Evolutionary conservation across 2,888 invertebrate genomes (phyloP).

Genomic region (Spilosoma lubricipeda): DNA sequence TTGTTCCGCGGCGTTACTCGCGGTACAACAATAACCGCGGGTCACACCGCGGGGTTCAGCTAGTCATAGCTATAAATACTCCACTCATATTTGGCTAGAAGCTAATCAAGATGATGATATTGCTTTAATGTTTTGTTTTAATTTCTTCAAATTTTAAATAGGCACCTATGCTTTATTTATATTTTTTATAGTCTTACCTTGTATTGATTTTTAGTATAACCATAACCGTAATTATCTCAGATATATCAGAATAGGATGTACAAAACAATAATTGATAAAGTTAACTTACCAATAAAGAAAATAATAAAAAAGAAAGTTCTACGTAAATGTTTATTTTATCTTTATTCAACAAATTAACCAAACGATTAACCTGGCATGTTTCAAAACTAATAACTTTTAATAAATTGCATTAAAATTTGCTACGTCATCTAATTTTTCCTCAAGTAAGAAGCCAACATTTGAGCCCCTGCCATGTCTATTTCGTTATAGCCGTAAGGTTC

Average conservation of each 20-base stretch:
- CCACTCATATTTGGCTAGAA: too few species aligned
- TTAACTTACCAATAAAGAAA: neutral
- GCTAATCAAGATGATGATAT: too few species aligned
- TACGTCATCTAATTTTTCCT: conserved; percentile 67
- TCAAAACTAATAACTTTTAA: conserved; percentile 17
- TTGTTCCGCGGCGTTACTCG: too few species aligned
- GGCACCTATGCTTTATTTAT: too few species aligned
- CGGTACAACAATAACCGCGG: too few species aligned
- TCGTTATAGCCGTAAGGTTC: conserved; percentile 90
- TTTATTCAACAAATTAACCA: conserved; percentile 16
- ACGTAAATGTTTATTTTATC: neutral
- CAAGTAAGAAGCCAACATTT: conserved; percentile 83
- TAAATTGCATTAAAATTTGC: neutral
- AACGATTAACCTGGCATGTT: conserved; percentile 26
- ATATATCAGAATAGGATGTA: neutral
- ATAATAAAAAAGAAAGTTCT: neutral
- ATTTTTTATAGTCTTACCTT: too few species aligned
- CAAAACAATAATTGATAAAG: neutral
- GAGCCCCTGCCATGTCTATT: conserved; percentile 87
- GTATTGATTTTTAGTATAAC: too few species aligned
- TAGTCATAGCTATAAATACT: too few species aligned
- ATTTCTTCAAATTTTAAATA: too few species aligned
- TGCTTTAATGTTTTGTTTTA: too few species aligned
- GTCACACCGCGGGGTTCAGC: too few species aligned
- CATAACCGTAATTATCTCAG: neutral